Conservation (phyloP, 2,113 vertebrate genomes). For the Alouatta palliata region DNA sequence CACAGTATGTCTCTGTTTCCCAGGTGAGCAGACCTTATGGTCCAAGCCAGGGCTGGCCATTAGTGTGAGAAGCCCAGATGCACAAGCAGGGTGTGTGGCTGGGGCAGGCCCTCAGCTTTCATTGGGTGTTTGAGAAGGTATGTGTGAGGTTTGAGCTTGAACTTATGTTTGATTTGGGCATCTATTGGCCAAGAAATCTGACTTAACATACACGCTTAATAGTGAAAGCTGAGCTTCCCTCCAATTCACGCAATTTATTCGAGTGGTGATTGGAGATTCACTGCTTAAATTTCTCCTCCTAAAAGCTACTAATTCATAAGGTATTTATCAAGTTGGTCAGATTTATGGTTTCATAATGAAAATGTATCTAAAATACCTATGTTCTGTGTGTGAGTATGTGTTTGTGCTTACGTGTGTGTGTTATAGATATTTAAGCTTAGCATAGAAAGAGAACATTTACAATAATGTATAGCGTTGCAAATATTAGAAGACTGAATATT, state of each 20-base stretch:
- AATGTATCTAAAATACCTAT: neutral
- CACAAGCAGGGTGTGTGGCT: neutral
- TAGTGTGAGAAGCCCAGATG: neutral
- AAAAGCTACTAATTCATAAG: neutral
- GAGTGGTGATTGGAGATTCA: neutral
- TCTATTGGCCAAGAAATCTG: neutral
- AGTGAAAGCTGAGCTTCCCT: neutral
- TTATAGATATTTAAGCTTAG: neutral
- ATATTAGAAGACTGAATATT: slow-evolving; percentile 29
- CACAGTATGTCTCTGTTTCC: slow-evolving; percentile 55
- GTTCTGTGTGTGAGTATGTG: neutral
- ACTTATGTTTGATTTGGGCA: neutral
- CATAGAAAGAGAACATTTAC: neutral
- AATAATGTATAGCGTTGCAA: neutral
- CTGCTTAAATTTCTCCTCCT: neutral
- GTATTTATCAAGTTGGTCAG: neutral
- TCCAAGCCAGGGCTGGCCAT: neutral
- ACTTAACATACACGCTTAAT: neutral
- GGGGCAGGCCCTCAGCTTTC: neutral
- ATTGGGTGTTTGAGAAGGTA: neutral
- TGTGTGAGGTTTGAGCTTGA: neutral
- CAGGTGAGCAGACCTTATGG: slow-evolving; percentile 51
- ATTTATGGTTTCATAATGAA: slow-evolving; percentile 17
- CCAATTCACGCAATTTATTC: neutral
- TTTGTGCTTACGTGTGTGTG: fast-evolving